Evolutionary conservation across 2,113 vertebrate genomes (phyloP).

Genomic region (Carollia perspicillata): DNA sequence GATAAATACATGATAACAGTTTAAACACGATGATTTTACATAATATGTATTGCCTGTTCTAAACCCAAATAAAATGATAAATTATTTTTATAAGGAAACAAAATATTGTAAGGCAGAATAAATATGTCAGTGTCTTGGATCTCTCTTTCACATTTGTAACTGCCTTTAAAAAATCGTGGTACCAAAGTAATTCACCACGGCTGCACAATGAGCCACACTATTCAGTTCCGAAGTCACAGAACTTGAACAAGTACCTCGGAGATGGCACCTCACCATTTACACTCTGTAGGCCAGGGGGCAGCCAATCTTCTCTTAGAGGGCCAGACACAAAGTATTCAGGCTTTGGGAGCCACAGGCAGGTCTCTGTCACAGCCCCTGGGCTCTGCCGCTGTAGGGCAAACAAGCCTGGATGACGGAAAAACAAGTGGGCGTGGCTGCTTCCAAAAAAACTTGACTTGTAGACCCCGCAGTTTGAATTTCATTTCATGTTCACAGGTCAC

Average conservation of each 20-base stretch:
- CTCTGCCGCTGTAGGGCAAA: background rate
- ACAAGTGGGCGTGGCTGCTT: background rate
- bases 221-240: background rate
- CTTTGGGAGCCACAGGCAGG: background rate
- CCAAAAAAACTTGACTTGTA: background rate
- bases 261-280: background rate
- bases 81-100: conserved; percentile 28
- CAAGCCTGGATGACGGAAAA: background rate
- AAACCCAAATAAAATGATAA: background rate
- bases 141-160: conserved; percentile 14
- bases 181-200: background rate
- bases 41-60: background rate
- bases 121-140: conserved; percentile 15
- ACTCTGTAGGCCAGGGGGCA: background rate
- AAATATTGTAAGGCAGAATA: conserved; percentile 5
- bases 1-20: background rate
- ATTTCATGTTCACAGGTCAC: background rate
- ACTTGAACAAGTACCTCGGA: background rate
- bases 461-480: background rate
- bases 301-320: background rate
- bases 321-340: background rate
- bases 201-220: background rate
- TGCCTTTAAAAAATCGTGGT: background rate
- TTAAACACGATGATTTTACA: background rate
- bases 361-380: background rate